Evolutionary conservation across 2,797 vertebrate genomes (phyloP), one percentile per base, ranked within the genome.

Genomic region (Malurus splendens): DNA sequence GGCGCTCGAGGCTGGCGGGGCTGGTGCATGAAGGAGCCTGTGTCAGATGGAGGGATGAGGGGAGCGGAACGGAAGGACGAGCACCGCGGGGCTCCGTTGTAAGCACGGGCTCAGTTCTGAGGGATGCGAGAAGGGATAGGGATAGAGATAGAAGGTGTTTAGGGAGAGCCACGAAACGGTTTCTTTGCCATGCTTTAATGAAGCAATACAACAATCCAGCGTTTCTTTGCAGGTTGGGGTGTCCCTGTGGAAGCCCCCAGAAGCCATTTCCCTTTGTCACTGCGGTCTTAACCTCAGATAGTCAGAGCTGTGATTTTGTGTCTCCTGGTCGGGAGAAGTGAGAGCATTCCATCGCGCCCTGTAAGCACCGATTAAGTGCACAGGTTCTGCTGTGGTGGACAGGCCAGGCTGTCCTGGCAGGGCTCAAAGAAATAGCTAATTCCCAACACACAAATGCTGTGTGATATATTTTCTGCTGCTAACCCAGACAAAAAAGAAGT

Each of bases 401-500:
- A 74, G 76, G 59, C 66, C 18, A 36, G 44, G 27, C 10, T 39
- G 38, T 56, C 60, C 50, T 83, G 52, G 70, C 39, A 41, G 74
- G 61, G 64, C 75, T 78, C 79, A 64, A 18, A 85, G 72, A 72
- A 74, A 23, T 55, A 70, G 88, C 18, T 90, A 67, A 81, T 90
- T 77, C 57, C 32, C 67, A 59, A 19, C 36, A 60, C 8, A 7
- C 60, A 64, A 68, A 67, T 92, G 30, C 75, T 36, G 36, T 36
- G 36, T 36, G 36, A 39, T 65, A 52, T 48, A 18, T 85, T 94
- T 94, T 83, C 42, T 91, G 84, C 57, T 93, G 73, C 78, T 90
- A 87, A 88, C 45, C 28, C 47, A 77, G 38, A 78, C 82, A 79
- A 64, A 90, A 85, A 90, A 39, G 60, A 87, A 84, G 38, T 5